Evolutionary conservation across 2,113 vertebrate species (phyloP).

Genomic region (Datnioides undecimradiatus): DNA sequence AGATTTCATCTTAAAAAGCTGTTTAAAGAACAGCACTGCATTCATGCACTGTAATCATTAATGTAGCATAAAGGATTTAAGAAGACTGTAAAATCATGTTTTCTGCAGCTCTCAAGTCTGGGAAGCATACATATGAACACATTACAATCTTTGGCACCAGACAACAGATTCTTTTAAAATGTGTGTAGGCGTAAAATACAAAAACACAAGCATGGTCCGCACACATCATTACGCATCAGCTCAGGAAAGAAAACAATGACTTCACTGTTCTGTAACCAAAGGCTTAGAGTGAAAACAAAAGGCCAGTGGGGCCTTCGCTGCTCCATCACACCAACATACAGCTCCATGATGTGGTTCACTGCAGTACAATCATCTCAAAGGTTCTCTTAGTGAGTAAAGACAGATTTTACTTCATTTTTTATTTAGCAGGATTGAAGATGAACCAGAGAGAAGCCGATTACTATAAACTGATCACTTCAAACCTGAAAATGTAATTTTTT

Average conservation of each 20-base stretch:
- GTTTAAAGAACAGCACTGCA: no score
- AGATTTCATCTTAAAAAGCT: no score
- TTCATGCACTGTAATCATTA: no score
- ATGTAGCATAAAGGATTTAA: neutral
- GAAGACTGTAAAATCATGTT: neutral
- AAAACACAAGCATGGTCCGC: neutral
- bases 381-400: neutral
- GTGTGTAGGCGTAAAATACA: neutral
- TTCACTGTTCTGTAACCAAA: slow-evolving; percentile 19
- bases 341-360: slow-evolving; percentile 7
- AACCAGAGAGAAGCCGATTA: no score
- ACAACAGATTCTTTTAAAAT: neutral
- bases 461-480: neutral
- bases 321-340: neutral
- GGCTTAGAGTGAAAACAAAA: slow-evolving; percentile 25
- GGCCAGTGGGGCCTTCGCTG: neutral
- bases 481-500: neutral
- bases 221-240: slow-evolving; percentile 2
- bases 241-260: slow-evolving; percentile 22
- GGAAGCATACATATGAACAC: neutral
- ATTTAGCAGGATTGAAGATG: neutral
- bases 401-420: neutral
- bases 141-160: neutral
- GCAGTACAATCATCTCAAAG: neutral
- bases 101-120: neutral